phyloP scores from a whole-genome alignment of 2,888 invertebrate species.

The Papilio protenor region DNA sequence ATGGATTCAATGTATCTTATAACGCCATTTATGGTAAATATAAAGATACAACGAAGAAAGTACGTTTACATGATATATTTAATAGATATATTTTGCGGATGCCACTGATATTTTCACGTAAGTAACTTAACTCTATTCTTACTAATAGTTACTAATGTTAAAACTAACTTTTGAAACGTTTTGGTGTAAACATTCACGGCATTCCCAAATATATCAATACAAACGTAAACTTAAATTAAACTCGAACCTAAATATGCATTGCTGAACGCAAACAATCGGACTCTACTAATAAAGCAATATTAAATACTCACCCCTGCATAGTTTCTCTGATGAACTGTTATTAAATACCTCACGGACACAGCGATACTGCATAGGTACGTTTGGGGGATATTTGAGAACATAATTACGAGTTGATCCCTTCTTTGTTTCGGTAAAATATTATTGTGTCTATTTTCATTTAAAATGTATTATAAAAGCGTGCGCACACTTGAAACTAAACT shows the following conservation, averaged over 20 bases:
- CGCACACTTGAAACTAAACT: too few relatives aligned
- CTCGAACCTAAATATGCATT: background rate
- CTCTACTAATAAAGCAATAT: background rate
- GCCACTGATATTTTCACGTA: too few relatives aligned
- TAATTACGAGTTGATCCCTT: background rate
- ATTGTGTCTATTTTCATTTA: too few relatives aligned
- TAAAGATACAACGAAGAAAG: too few relatives aligned
- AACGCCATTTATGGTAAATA: too few relatives aligned
- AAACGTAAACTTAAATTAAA: background rate
- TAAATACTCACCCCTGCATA: constrained; percentile 9
- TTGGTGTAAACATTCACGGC: background rate
- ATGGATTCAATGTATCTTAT: too few relatives aligned
- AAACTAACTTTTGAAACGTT: background rate
- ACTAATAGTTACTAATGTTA: too few relatives aligned
- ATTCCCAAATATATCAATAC: background rate
- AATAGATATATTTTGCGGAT: too few relatives aligned
- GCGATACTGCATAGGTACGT: background rate
- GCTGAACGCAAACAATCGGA: background rate
- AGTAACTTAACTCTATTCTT: too few relatives aligned
- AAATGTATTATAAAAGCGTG: too few relatives aligned
- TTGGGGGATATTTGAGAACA: background rate
- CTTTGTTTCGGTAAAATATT: background rate
- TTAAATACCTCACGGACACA: constrained; percentile 9
- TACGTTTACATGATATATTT: too few relatives aligned
- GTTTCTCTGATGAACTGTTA: constrained; percentile 18